phyloP scores from a whole-genome alignment of 2,797 vertebrate genomes.

The Lindbergichthys nudifrons region DNA sequence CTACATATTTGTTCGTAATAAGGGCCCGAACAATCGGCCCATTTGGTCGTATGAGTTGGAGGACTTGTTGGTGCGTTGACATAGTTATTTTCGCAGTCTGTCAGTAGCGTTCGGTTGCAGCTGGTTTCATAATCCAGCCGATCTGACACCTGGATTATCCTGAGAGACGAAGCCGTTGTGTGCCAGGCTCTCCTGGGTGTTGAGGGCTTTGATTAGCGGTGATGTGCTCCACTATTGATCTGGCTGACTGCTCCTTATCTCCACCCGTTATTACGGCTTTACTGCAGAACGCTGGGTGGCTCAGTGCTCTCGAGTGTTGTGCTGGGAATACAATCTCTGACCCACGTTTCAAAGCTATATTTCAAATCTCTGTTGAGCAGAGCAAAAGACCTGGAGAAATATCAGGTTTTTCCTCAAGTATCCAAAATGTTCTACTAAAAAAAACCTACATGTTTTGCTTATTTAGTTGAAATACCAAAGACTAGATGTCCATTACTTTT shows the following conservation, averaged over 20 bases:
- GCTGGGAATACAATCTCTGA: conserved; percentile 52
- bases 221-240: conserved; percentile 76
- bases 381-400: neutral
- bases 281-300: conserved; percentile 54
- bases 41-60: too few species aligned
- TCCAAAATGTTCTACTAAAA: conserved; percentile 14
- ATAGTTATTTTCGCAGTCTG: neutral
- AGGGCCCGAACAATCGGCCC: too few species aligned
- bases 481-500: neutral
- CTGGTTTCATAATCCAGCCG: conserved; percentile 56
- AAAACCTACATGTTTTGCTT: neutral
- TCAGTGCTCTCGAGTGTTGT: conserved; percentile 56
- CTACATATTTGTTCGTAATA: too few species aligned
- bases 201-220: conserved; percentile 70
- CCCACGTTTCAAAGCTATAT: conserved; percentile 39
- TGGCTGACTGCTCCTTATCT: conserved; percentile 67
- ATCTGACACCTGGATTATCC: conserved; percentile 59
- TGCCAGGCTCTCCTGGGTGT: conserved; percentile 53
- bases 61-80: too few species aligned
- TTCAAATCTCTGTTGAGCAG: conserved; percentile 37
- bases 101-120: conserved; percentile 51
- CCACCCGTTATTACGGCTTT: conserved; percentile 68
- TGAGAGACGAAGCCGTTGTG: conserved; percentile 54
- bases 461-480: neutral
- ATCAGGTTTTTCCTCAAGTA: neutral